phyloP scores from a whole-genome alignment of 2,113 vertebrate genomes.

The Chaetodon auriga region DNA sequence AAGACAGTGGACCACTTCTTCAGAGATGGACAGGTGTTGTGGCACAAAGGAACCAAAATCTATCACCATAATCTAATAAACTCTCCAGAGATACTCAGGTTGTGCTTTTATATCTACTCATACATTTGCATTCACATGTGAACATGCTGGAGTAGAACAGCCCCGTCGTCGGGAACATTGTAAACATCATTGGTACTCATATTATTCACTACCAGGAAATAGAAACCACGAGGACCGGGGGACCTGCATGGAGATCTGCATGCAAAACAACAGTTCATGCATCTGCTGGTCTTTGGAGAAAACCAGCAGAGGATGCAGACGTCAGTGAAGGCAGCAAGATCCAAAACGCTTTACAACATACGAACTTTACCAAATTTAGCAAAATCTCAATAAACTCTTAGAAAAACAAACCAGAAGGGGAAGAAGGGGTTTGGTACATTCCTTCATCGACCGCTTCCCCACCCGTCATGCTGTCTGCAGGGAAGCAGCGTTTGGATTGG shows the following conservation, averaged over 20 bases:
- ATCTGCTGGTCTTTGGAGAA: constrained; percentile 86
- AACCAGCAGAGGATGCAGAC: constrained; percentile 80
- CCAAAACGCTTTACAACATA: constrained; percentile 94
- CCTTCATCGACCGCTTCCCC: constrained; percentile 63
- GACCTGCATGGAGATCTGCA: constrained; percentile 88
- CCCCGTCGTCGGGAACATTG: constrained; percentile 6
- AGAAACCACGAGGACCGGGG: constrained; percentile 82
- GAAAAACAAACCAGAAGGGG: constrained; percentile 87
- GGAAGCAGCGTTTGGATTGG: constrained; percentile 79
- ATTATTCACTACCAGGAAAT: constrained; percentile 77
- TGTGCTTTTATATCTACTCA: constrained; percentile 76
- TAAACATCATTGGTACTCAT: constrained; percentile 61
- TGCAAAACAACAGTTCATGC: constrained; percentile 97
- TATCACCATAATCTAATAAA: constrained; percentile 47
- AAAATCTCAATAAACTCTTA: constrained; percentile 95
- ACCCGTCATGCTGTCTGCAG: constrained; percentile 91
- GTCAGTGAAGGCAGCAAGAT: constrained; percentile 86
- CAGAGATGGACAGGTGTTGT: constrained; percentile 20
- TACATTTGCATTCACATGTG: constrained; percentile 41
- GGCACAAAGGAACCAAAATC: constrained; percentile 39
- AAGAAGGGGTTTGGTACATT: constrained; percentile 70
- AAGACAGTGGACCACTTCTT: not conserved
- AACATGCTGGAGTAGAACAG: constrained; percentile 74
- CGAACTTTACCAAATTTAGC: constrained; percentile 95
- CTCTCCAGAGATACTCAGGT: constrained; percentile 46